A percentile compares a stretch with the other conserved stretches of the same genome.
Conservation (phyloP, 1,140 invertebrate genomes). For the Drosophila pachea region DNA sequence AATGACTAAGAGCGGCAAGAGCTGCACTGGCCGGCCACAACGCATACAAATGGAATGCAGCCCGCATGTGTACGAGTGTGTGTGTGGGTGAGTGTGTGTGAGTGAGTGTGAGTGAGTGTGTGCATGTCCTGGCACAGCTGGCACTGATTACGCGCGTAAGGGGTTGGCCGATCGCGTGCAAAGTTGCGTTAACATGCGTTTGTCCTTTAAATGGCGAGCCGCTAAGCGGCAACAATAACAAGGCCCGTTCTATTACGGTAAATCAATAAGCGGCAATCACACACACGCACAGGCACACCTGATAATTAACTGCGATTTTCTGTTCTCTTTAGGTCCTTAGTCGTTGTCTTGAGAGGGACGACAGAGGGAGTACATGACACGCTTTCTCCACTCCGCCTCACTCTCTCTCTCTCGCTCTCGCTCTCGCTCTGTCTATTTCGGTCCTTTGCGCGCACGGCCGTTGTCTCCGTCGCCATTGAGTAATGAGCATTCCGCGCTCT, state of each 20-base stretch:
- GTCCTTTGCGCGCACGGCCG: background rate
- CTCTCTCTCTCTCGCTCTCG: background rate
- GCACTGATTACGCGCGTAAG: constrained; percentile 54
- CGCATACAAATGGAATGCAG: constrained; percentile 55
- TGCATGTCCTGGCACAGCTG: constrained; percentile 40
- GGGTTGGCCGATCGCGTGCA: constrained; percentile 61
- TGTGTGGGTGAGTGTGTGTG: background rate
- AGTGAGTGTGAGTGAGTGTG: background rate
- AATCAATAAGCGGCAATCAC: constrained; percentile 59
- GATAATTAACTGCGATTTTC: constrained; percentile 71
- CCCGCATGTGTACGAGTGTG: background rate
- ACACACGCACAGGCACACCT: constrained; percentile 1
- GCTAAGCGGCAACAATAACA: constrained; percentile 36
- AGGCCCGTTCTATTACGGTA: constrained; percentile 57
- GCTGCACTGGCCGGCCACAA: constrained; percentile 13
- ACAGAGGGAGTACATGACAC: too few relatives aligned
- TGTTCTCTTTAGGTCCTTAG: background rate
- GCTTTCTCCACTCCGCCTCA: too few relatives aligned
- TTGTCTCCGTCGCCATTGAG: constrained; percentile 26
- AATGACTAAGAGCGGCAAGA: constrained; percentile 49
- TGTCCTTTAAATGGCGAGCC: constrained; percentile 49
- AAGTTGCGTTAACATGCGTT: constrained; percentile 65
- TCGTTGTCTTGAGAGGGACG: too few relatives aligned
- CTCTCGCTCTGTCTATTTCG: background rate
- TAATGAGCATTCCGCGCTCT: constrained; percentile 70